Base-by-base conservation (phyloP, 2,113 vertebrate species). In the Baryphthengus martii region DNA sequence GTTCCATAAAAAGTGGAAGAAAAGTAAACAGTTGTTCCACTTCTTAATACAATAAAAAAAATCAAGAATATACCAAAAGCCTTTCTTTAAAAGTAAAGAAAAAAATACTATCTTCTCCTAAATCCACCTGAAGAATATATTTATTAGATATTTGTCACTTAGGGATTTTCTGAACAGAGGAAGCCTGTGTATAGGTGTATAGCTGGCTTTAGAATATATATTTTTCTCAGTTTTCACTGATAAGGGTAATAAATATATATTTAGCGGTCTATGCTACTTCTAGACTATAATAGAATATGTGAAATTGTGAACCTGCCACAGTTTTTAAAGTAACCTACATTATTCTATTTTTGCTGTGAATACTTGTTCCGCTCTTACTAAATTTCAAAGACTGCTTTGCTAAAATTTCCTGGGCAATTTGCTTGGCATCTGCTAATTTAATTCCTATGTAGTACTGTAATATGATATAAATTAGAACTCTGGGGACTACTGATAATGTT, bases 401-500 rank as follows among this genome's bases (percentile, higher is more conserved):
- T 81, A 65, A 94, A 84, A 61, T 86, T 92, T 94, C 47, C 65
- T 72, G 52, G 56, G 52, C 55, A 42, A 75, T 83, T 91, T 75
- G 17, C 55, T 88, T 96, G 82, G 78, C 63, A 61, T 90, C 79
- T 90, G 55, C 50, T 91, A 85, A 89, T 63, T 89, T 93, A 85
- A 94, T 90, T 90, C 79, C 50, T 26, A 39, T 67, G 31, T 74
- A 67, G 18, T 42, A 40, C 71, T 74, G 39, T 79, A 91, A 86
- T n/a, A 86, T 68, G 56, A 74, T 93, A 86, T 80, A 95, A 96
- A 96, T 95, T 75, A 74, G 65, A 86, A 77, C 90, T 90, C 95
- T 75, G 44, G 93, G 59, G 88, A 81, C 28, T 71, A 31, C 35
- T 55, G 67, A 45, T 77, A 74, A 24, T n/a, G 10, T 67, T 93